Percentiles rank a stretch among this genome's conserved stretches.
Evolutionary conservation across 2,113 vertebrate genomes (phyloP).

Genomic region (Ictalurus punctatus): DNA sequence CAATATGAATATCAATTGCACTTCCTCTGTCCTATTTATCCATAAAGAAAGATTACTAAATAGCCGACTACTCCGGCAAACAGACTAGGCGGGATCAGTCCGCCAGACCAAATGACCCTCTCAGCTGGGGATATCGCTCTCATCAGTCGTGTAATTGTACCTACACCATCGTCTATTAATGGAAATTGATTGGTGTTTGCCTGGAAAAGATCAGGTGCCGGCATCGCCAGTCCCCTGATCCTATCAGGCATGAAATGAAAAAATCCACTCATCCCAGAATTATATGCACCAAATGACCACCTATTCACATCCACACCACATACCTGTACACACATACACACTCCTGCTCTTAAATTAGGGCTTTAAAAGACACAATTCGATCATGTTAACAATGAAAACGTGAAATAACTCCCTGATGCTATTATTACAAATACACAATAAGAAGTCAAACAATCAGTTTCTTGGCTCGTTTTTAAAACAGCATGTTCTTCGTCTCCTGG

Average conservation of each 20-base stretch:
- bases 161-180: constrained; percentile 57
- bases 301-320: background rate
- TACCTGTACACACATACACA: background rate
- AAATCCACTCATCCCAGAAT: constrained; percentile 66
- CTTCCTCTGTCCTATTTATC: constrained; percentile 42
- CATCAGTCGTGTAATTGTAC: constrained; percentile 60
- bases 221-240: constrained; percentile 60
- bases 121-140: constrained; percentile 48
- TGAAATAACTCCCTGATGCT: background rate
- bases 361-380: constrained; percentile 26
- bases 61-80: constrained; percentile 51
- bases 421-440: background rate
- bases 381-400: background rate
- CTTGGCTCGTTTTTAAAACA: background rate
- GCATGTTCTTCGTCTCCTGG: background rate
- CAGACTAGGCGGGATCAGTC: constrained; percentile 50
- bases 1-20: background rate
- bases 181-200: constrained; percentile 65
- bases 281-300: constrained; percentile 58
- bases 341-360: constrained; percentile 39
- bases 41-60: constrained; percentile 45
- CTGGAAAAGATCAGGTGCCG: constrained; percentile 57
- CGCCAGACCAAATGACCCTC: constrained; percentile 45
- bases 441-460: background rate
- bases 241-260: constrained; percentile 68